Base-by-base conservation (phyloP, 2,888 invertebrate species). In the Papilio gigon region DNA sequence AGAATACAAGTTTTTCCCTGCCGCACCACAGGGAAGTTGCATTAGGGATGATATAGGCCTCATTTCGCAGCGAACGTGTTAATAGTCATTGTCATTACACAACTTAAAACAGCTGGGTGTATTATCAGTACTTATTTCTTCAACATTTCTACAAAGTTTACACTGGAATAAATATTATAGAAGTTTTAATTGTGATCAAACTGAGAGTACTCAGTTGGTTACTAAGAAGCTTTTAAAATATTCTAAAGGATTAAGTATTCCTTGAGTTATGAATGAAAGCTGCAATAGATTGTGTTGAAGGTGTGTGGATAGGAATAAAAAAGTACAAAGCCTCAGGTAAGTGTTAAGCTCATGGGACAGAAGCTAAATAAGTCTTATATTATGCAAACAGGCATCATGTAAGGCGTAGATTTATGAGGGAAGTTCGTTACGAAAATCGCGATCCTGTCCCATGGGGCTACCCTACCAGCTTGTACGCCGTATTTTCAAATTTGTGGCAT, bases 341-440 rank as follows among this genome's bases (percentile, higher is more conserved):
- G 85, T 86, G 88, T 88, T 89, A 89, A 89, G 88, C 87, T 87
- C 80, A 74, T 77, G 78, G 80, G 88, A 90, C 90, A 89, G 89
- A 88, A 64, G 88, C 79, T 77, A 78, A 76, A 87, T 88, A 86
- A 89, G 90, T 90, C 88, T 88, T 90, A 89, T 91, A 90, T 91
- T 91, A 91, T 91, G 90, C 90, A 91, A 91, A 91, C 90, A 87
- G 85, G 90, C 88, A 90, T 91, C 89, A 89, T 88, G 89, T 89
- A 89, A 90, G 89, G 90, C 87, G 86, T 85, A 86, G 90, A 91
- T 91, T 90, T 91, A 91, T 90, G 90, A 87, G 86, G 80, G 84
- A 90, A 91, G 88, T 91, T 91, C 84, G 86, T 84, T 83, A 84
- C 77, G 85, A 84, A 86, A 85, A 68, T 88, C 88, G 85, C 85